Evolutionary conservation across 2,888 invertebrate genomes (phyloP).

Genomic region (Rhagonycha fulva): DNA sequence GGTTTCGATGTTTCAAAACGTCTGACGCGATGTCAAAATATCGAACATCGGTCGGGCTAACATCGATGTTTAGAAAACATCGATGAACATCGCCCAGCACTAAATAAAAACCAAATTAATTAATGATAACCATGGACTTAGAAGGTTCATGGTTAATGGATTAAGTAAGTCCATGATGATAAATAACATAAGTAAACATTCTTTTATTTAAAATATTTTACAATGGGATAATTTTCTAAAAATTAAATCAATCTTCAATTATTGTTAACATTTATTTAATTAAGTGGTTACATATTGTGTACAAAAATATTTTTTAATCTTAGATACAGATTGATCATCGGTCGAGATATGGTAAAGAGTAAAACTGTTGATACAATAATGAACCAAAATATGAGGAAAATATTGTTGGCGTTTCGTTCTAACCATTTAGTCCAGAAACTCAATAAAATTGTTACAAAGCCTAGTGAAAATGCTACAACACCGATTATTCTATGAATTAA

Average conservation of each 20-base stretch:
- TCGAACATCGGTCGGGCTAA: too few species aligned
- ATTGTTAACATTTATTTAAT: not conserved
- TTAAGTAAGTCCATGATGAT: too few species aligned
- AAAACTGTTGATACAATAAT: conserved; percentile 18
- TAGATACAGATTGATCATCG: conserved; percentile 16
- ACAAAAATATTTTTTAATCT: conserved; percentile 13
- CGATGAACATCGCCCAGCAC: too few species aligned
- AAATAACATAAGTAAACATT: not conserved
- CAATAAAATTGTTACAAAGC: conserved; percentile 32
- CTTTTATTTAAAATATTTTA: not conserved
- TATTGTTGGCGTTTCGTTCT: conserved; percentile 2
- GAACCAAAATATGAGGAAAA: conserved; percentile 19
- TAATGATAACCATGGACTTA: too few species aligned
- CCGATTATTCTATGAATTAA: conserved; percentile 34
- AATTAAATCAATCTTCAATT: not conserved
- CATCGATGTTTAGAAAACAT: too few species aligned
- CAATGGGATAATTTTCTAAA: not conserved
- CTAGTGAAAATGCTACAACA: conserved; percentile 29
- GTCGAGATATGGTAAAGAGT: conserved; percentile 11
- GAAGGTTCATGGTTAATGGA: too few species aligned
- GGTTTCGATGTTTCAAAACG: too few species aligned
- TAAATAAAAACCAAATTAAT: not conserved
- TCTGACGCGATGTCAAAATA: too few species aligned
- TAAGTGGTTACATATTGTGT: not conserved
- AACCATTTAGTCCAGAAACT: conserved; percentile 37